Conservation (phyloP, 2,113 vertebrate genomes). For the Pandion haliaetus region DNA sequence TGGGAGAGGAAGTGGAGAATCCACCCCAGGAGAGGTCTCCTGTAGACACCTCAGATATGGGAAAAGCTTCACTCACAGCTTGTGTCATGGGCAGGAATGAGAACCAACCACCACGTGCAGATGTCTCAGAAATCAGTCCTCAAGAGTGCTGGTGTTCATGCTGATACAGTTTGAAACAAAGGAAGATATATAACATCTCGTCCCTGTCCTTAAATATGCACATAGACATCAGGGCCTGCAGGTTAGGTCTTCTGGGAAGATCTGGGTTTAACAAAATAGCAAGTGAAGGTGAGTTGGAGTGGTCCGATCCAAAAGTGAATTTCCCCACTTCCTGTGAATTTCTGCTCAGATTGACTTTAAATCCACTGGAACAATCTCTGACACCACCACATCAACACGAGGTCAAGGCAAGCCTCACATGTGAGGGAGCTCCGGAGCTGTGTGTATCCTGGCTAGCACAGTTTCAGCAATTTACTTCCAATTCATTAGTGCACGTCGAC, state of each 20-base stretch:
- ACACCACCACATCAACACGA: accelerated
- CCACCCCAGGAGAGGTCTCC: neutral
- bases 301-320: neutral
- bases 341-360: neutral
- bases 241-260: neutral
- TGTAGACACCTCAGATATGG: neutral
- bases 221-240: accelerated
- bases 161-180: neutral
- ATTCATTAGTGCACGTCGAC: neutral
- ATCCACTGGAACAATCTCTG: neutral
- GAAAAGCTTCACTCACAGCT: neutral
- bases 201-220: neutral
- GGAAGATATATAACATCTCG: neutral
- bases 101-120: neutral
- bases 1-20: neutral
- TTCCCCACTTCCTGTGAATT: neutral
- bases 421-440: accelerated
- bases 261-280: neutral
- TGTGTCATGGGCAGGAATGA: neutral
- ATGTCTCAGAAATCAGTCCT: neutral
- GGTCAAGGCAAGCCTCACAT: neutral
- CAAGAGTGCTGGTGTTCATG: neutral
- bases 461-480: neutral
- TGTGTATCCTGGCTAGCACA: neutral
- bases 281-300: neutral